Evolutionary conservation across 2,797 vertebrate species (phyloP).

Genomic region (Strix occidentalis): DNA sequence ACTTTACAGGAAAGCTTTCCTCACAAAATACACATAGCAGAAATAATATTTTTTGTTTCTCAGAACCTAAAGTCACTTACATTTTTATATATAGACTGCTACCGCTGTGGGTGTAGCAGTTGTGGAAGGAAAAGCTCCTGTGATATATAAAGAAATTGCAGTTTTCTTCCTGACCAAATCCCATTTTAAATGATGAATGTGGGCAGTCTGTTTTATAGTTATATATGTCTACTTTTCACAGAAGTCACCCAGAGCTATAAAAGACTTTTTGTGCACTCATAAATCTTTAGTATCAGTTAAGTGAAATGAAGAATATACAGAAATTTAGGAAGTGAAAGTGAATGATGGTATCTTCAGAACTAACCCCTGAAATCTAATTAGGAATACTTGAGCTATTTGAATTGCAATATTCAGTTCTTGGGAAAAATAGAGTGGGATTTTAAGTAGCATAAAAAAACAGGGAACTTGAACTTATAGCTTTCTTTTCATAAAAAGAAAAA

Average conservation of each 20-base stretch:
- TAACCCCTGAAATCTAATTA: background rate
- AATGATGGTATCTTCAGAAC: background rate
- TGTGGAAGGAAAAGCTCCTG: background rate
- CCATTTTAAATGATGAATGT: background rate
- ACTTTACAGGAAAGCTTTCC: background rate
- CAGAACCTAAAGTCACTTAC: background rate
- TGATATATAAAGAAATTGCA: background rate
- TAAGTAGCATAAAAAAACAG: rapidly evolving
- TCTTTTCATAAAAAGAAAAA: background rate
- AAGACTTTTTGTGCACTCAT: background rate
- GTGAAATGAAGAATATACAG: background rate
- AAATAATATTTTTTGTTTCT: background rate
- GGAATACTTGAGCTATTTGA: background rate
- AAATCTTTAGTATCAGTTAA: background rate
- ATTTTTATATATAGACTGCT: background rate
- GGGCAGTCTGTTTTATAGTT: background rate
- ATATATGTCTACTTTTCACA: background rate
- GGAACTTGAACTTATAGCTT: background rate
- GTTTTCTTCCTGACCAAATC: background rate
- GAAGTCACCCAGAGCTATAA: background rate
- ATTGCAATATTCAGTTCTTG: background rate
- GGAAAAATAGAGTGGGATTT: background rate
- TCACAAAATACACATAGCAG: background rate
- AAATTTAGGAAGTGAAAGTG: background rate
- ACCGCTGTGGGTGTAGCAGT: background rate